Evolutionary conservation across 2,888 invertebrate genomes (phyloP), one percentile per base, ranked within the genome.

Genomic region (Drosophila greeni): DNA sequence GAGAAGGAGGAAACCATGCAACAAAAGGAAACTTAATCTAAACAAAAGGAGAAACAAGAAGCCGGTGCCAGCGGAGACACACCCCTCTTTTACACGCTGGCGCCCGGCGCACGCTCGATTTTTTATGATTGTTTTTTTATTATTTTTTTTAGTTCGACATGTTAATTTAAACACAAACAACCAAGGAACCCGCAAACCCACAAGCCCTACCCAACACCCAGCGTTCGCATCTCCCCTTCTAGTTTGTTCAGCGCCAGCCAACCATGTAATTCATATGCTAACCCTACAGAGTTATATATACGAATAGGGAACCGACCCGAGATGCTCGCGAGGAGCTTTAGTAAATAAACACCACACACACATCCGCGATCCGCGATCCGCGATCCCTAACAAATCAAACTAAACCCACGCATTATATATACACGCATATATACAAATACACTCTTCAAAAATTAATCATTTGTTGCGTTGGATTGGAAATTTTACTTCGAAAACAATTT

Each of bases 71-170:
- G 43, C 31, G 55, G n/a, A 42, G 12, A 16, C 55, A 16, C 55
- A 23, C 26, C 14, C 26, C 29, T 33, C 36, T 16, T 37, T 20
- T 31, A 36, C 16, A 9, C 8, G 26, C 24, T 47, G 45, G 23
- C 11, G 40, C 23, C 8, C 29, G 55, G 55, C 55, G 23, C 36
- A 36, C 16, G 48, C 31, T 60, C 37, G 36, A 47, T 37, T 61
- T 61, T 69, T 58, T 53, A 66, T 62, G 62, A 58, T 60, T 61
- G 55, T 56, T 65, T 56, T 58, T 56, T 57, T 43, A 47, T 67
- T 70, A 60, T 36, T 33, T 42, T 37, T 45, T 54, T 56, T 70
- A 64, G 53, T 33, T 59, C 53, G 66, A 67, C 66, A 60, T 59
- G 31, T 67, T 60, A 42, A 39, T 47, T 67, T 67, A 53, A 53